These are phyloP conservation scores for Irena cyanogastra DNA, from an alignment of 2,113 vertebrate genomes.

Conservation along the genomic window DNA sequence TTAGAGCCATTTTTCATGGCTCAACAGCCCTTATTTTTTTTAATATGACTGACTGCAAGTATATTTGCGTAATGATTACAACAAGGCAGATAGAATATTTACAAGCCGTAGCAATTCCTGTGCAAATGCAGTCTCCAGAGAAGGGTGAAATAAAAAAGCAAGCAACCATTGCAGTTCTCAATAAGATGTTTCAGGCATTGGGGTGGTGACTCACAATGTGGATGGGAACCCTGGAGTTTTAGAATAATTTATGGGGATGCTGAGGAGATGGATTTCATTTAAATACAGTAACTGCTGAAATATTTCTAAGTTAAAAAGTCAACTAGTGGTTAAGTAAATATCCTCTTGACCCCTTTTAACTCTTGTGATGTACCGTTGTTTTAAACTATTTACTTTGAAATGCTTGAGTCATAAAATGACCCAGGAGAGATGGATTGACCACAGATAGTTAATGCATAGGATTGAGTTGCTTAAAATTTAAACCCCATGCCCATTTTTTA, in stretches of 20 bases:
- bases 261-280: conserved; percentile 61
- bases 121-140: conserved; percentile 55
- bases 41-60: conserved; percentile 8
- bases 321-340: conserved; percentile 54
- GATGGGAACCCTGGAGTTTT: conserved; percentile 47
- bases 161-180: conserved; percentile 43
- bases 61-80: conserved; percentile 62
- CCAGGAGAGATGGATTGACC: conserved; percentile 34
- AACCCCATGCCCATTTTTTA: background rate
- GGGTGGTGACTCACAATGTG: conserved; percentile 20
- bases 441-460: background rate
- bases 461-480: conserved; percentile 43
- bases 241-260: conserved; percentile 62
- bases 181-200: conserved; percentile 27
- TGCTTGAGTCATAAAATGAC: conserved; percentile 43
- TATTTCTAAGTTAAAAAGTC: conserved; percentile 58
- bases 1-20: background rate
- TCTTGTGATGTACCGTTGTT: conserved; percentile 43
- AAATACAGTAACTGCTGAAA: conserved; percentile 56
- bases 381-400: conserved; percentile 61
- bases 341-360: conserved; percentile 59
- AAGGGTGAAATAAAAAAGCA: conserved; percentile 55
- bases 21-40: conserved; percentile 9
- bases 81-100: conserved; percentile 67
- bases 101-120: conserved; percentile 58